Conservation (phyloP, 2,888 invertebrate species). For the Sclerodermus sp. region DNA sequence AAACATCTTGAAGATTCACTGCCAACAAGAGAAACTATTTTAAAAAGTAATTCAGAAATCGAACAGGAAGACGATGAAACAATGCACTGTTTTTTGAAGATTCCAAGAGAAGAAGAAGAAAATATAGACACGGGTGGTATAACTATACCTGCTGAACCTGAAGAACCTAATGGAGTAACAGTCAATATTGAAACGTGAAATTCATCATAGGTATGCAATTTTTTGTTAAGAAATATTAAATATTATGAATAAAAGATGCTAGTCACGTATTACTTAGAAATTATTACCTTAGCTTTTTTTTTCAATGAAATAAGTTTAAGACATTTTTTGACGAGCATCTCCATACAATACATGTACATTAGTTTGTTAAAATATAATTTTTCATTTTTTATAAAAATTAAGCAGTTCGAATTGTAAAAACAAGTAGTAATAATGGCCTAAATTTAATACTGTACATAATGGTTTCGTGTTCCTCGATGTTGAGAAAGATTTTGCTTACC, state of each 20-base stretch:
- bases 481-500: too few species aligned
- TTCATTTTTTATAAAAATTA: too few species aligned
- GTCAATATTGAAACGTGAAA: conserved; percentile 29
- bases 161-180: conserved; percentile 28
- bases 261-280: conserved; percentile 35
- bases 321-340: too few species aligned
- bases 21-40: conserved; percentile 32
- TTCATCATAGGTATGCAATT: background rate
- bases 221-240: conserved; percentile 5
- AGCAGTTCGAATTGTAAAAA: too few species aligned
- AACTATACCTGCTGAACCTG: conserved; percentile 62
- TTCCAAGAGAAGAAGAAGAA: conserved; percentile 55
- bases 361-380: too few species aligned
- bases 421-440: too few species aligned
- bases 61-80: conserved; percentile 59
- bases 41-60: conserved; percentile 32
- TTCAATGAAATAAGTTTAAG: conserved; percentile 1
- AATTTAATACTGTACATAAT: too few species aligned
- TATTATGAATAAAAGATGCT: conserved; percentile 24
- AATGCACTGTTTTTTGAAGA: conserved; percentile 51
- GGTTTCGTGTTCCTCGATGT: too few species aligned
- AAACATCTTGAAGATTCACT: conserved; percentile 47
- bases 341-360: too few species aligned
- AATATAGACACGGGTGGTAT: conserved; percentile 63
- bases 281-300: conserved; percentile 17